These are phyloP conservation scores for Mesembrinibis cayennensis DNA, from an alignment of 2,113 vertebrate species.

Conservation along the genomic window DNA sequence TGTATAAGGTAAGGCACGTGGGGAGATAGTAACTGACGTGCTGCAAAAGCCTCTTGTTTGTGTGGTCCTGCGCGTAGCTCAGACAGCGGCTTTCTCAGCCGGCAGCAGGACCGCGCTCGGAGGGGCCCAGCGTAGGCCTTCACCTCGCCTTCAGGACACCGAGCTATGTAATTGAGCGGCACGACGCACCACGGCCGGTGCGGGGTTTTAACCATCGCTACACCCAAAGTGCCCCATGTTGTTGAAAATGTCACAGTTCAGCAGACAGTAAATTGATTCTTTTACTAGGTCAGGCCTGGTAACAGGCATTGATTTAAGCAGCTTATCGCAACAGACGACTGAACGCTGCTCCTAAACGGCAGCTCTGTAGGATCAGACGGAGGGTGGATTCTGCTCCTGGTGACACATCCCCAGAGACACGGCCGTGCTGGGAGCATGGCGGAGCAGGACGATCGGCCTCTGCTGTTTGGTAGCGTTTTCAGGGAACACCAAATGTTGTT, in stretches of 20 bases:
- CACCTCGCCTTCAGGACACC: background rate
- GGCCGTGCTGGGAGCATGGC: background rate
- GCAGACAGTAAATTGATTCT: background rate
- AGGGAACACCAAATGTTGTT: constrained; percentile 18
- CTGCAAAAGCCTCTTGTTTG: background rate
- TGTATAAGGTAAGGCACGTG: background rate
- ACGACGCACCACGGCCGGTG: fast-evolving
- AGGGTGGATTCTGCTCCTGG: background rate
- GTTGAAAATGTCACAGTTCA: background rate
- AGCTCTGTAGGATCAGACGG: background rate
- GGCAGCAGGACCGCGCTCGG: background rate
- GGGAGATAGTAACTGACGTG: background rate
- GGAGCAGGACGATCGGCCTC: background rate
- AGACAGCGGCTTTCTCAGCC: background rate
- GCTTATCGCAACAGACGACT: background rate
- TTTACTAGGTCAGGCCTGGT: constrained; percentile 20
- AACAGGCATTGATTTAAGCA: constrained; percentile 27
- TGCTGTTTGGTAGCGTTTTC: background rate
- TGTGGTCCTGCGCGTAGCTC: background rate
- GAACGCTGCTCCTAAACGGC: background rate
- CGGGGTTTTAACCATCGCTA: background rate
- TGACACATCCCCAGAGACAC: background rate
- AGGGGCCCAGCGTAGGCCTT: background rate
- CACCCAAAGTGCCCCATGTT: background rate
- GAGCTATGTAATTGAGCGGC: background rate